Evolutionary conservation across 2,797 vertebrate species (phyloP), one percentile per base, ranked within the genome.

Genomic region (Bucorvus abyssinicus): DNA sequence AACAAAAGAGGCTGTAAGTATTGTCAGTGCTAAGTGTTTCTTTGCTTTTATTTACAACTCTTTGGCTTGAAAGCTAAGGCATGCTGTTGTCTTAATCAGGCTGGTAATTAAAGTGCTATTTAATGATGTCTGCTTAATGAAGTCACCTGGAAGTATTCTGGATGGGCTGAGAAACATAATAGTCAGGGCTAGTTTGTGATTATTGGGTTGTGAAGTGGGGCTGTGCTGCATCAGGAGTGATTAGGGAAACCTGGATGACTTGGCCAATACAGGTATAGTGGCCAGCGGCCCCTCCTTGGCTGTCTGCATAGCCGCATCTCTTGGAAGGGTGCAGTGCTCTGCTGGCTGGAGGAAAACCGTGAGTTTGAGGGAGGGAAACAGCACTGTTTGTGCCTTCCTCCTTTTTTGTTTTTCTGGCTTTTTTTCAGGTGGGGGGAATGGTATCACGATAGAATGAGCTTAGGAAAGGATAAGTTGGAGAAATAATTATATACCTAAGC

Each of bases 31-130:
- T 69, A 67, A 80, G 32, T 59, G 50, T 7, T 55, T 45, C 57
- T 83, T 73, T 38, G 21, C 59, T 71, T 90, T 65, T 76, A 52
- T 80, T 91, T 91, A 73, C 57, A 55, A 19, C 45, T 65, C 63
- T 34, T 56, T 68, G 68, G 10, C 60, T 75, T 69, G 52, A 80
- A 77, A 90, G 27, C n/a, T 20, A 47, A 47, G 45, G 24, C 26
- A 61, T 44, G 30, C 36, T 81, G 30, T 85, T 77, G 53, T 92
- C 88, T 96, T 93, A 80, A 94, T 90, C 93, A 92, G 71, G 34
- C 49, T 67, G 67, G 60, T 92, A 92, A 91, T 97, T 92, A 82
- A 73, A 82, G 82, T 29, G 57, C 36, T 71, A 13, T 29, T 65
- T 78, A 94, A 82, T 80, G 73, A 63, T 70, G 64, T 57, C 30